Evolutionary conservation across 2,113 vertebrate genomes (phyloP), one percentile per base, ranked within the genome.

Genomic region (Sinocyclocheilus maitianheensis): DNA sequence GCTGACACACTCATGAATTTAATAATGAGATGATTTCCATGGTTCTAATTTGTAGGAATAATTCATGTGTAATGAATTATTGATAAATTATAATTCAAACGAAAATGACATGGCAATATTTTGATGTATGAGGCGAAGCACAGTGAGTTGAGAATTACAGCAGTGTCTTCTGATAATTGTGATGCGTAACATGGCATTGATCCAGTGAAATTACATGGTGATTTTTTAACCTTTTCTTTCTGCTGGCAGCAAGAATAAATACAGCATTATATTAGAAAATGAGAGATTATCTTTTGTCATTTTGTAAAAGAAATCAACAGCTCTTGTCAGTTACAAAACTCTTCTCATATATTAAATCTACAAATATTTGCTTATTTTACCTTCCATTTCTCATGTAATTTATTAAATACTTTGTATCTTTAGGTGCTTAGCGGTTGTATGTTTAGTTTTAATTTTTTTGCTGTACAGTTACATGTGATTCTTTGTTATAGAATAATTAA

Each of bases 51-150:
- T 83, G 60, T 55, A 24, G 18, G 46, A 87, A 87, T 78, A 83
- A 87, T 87, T 85, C 87, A 88, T 81, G 71, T 26, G 40, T 82
- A 65, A 85, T 88, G 18, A 67, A 85, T 85, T 71, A 88, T 76
- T 88, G 58, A 88, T 85, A 20, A 58, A 71, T 46, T 76, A n/a
- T 79, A 72, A 87, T 88, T 88, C 71, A 83, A 81, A 88, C 63
- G 78, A 81, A 85, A 85, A 77, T 85, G 67, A 76, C 69, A 53
- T 84, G 43, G 55, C 55, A 55, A 18, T 74, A 26, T 87, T 76
- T 85, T 87, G 77, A 81, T 81, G 30, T 63, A 51, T 37, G 16
- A 14, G 20, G 34, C 2, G 1, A 85, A 40, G 63, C 69, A 53
- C 43, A 81, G 55, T 10, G 67, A 65, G 76, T 48, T 58, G 53